Base-by-base conservation (phyloP, 2,113 vertebrate species). In the Coracopsis vasa region DNA sequence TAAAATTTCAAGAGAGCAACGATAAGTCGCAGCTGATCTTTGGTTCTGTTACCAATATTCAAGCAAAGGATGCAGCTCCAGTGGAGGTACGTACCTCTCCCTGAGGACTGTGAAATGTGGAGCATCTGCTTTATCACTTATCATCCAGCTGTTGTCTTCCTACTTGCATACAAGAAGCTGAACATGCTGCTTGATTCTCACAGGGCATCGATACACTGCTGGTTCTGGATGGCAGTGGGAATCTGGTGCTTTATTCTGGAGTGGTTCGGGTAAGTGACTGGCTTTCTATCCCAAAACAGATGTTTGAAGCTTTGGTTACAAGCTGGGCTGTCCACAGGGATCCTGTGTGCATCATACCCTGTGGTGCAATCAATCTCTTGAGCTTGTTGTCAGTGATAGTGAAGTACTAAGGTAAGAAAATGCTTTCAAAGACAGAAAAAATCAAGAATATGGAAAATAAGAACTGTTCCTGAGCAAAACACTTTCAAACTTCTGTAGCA, bases 1-100 rank as follows among this genome's bases (percentile, higher is more conserved):
- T 99, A 33, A 99, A 99, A 94, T 99, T 99, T 97, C 98, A 99
- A 79, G 99, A 99, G 94, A 99, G 98, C 98, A 99, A 99, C 2
- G 99, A 99, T 90, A 98, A 98, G 6, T 98, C 99, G 2, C 99
- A 99, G 95, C 97, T 99, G 64, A 99, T 99, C 96, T 99, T 99
- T 90, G 98, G 99, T 23, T 98, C 99, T 9, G 95, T 99, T 62
- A 99, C 99, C 25, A 98, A 95, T 53, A 98, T 99, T 85, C 97
- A 98, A 11, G 99, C 99, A 70, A 99, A 99, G 97, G 99, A 99
- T n/a, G 99, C 99, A 1, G 98, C 98, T n/a, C 99, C 99, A 2
- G 98, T 99, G 77, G 97, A 96, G 89, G 96, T 96, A 64, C 0
- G 3, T 50, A 23, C 33, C 33, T 39, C 33, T 39, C 75, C 23